Evolutionary conservation across 35 echinoderm and acorn worm genomes (phyloP), one percentile per base, ranked within the genome.

Genomic region (Apostichopus parvimensis): DNA sequence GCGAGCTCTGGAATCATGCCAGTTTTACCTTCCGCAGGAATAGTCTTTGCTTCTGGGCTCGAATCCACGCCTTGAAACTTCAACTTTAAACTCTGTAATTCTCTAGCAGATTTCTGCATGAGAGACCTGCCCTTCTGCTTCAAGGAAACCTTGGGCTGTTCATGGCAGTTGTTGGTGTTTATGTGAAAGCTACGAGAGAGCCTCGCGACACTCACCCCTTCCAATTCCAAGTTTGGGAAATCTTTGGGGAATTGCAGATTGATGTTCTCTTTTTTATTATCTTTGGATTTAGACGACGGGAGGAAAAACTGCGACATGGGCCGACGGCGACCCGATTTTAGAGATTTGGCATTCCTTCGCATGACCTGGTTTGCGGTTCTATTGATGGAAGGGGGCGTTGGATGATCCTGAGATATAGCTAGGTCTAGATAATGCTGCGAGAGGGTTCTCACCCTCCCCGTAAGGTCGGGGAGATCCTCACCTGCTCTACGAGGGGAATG

Each of bases 401-500:
- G 71, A 21, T 91, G 72, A 14, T 68, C 71, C 24, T 79, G 75
- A 24, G 76, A 91, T 56, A 91, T 9, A 52, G 89, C 89, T 68
- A 91, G 76, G 17, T 91, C 89, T 68, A 91, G 73, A 59, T 91
- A 91, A 68, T 79, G 89, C 20, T 79, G 89, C 14, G 89, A 91
- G 15, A 91, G 71, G 71, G 73, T 91, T 57, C 72, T 59, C 34
- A 91, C 89, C 71, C 77, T 57, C 45, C 89, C 89, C 15, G 72
- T 53, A 52, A 57, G 89, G 89, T 22, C 59, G 53, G 89, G 71
- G 26, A 78, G 53, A 79, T 91, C 89, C 89, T 97, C 95, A 97
- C 95, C 95, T 97, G 93, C 88, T 94, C 95, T 83, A 60, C 95
- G 84, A 8, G 95, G 95, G 3, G 95, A 97, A 45, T 94, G 95